Base-by-base conservation (phyloP, 1,140 invertebrate species). In the Drosophila guanche region DNA sequence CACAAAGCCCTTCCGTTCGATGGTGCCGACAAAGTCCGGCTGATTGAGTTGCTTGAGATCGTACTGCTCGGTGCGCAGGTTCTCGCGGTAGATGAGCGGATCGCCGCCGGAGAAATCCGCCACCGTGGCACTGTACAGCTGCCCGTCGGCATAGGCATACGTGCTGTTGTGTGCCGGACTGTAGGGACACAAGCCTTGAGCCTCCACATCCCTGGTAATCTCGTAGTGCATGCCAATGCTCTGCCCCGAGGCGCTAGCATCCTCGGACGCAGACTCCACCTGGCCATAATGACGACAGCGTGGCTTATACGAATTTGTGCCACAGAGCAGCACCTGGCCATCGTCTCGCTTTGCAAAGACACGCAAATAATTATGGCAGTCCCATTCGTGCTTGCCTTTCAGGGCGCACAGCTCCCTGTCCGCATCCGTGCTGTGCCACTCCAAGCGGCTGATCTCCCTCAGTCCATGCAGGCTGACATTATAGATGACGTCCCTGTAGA, bases 271-370 rank as follows among this genome's bases (percentile, higher is more conserved):
- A 41, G 53, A 43, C 2, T 86, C 81, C 16, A 59, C 46, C 42
- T 60, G 70, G 5, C 74, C 63, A 56, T 91, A 91, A 50, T 90
- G 93, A 53, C 98, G 94, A 92, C 98, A 99, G 52, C 95, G 94
- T 2, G 98, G 98, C 90, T 98, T 98, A 93, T 96, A 99, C 5
- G 98, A 97, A 92, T 99, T 98, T 25, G 98, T 99, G 16, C 98
- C 98, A 92, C 98, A 99, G 45, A 99, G 95, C 53, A 98, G 93
- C 23, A 98, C 93, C 63, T 95, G 94, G 7, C 95, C 95, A 65
- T 96, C 94, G 89, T 88, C 93, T 10, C 92, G 95, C 4, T 92
- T 89, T 5, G 92, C 92, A 76, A 98, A 94, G 20, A 99, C 96
- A 62, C 98, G 94, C 68, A 99, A 96, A 92, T 98, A 99, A 92